Evolutionary conservation across 2,888 invertebrate genomes (phyloP).

Genomic region (Phyto melanocephala): DNA sequence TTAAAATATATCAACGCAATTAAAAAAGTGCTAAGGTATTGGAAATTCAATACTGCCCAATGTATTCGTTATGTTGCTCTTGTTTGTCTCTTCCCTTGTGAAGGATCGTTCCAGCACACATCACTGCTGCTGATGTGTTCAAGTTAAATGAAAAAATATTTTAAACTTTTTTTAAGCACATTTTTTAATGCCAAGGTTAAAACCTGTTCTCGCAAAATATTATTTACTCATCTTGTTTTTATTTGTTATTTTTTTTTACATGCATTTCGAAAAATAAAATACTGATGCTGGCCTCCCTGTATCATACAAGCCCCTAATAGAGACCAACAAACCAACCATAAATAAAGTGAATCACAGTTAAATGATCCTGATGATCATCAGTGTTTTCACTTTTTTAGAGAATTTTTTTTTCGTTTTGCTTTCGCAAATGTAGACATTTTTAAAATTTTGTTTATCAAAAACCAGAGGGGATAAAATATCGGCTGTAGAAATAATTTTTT

Average conservation of each 20-base stretch:
- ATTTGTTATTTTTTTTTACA: background rate
- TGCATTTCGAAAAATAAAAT: constrained; percentile 6
- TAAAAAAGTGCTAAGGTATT: background rate
- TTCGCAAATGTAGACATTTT: background rate
- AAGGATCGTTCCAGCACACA: background rate
- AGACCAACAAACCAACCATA: constrained; percentile 25
- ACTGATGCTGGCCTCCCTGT: constrained; percentile 27
- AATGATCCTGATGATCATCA: constrained; percentile 38
- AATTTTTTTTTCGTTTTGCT: constrained; percentile 1
- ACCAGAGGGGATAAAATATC: constrained; percentile 23
- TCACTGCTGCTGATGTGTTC: background rate
- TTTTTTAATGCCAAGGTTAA: constrained; percentile 51
- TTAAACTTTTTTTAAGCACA: background rate
- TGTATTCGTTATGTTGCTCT: background rate
- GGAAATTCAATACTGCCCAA: background rate
- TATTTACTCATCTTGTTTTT: background rate
- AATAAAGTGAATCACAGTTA: constrained; percentile 53
- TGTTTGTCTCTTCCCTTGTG: background rate
- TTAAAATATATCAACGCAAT: no score
- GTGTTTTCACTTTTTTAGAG: constrained; percentile 47
- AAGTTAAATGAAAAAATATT: constrained; percentile 18
- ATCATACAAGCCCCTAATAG: background rate
- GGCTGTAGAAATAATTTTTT: constrained; percentile 5
- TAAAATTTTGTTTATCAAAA: background rate
- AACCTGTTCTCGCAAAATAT: constrained; percentile 56